These are phyloP conservation scores for Lochmaea capreae DNA, from an alignment of 2,888 invertebrate genomes.

Conservation along the genomic window DNA sequence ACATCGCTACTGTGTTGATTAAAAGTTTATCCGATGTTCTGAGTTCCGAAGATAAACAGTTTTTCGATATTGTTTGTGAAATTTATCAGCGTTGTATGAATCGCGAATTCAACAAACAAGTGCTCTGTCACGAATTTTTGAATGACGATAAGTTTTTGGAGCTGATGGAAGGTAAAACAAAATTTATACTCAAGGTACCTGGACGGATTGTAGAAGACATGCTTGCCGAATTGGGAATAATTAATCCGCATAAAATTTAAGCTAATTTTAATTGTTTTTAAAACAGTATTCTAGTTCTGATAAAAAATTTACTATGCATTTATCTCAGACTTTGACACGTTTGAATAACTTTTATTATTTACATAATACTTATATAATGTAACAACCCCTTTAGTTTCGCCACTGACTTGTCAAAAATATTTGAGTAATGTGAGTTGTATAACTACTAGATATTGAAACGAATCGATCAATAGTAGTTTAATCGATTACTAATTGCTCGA, in stretches of 20 bases:
- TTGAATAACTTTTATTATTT: not conserved
- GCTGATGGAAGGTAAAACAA: constrained; percentile 44
- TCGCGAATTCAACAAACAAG: constrained; percentile 54
- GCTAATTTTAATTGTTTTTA: not conserved
- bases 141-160: constrained; percentile 52
- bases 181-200: constrained; percentile 20
- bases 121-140: constrained; percentile 59
- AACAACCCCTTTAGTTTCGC: too few relatives aligned
- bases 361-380: not conserved
- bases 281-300: not conserved
- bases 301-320: too few relatives aligned
- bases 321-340: too few relatives aligned
- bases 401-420: not conserved
- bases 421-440: not conserved
- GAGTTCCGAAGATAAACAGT: constrained; percentile 54
- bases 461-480: not conserved
- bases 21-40: constrained; percentile 54
- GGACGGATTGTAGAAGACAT: constrained; percentile 12
- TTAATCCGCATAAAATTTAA: not conserved
- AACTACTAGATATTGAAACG: not conserved
- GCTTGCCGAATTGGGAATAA: constrained; percentile 9
- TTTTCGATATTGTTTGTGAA: constrained; percentile 55
- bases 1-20: constrained; percentile 55
- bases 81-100: constrained; percentile 55
- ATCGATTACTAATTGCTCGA: not conserved